A percentile compares a stretch with the other conserved stretches of the same genome.
Evolutionary conservation across 2,797 vertebrate species (phyloP).

Genomic region (Helarctos malayanus): DNA sequence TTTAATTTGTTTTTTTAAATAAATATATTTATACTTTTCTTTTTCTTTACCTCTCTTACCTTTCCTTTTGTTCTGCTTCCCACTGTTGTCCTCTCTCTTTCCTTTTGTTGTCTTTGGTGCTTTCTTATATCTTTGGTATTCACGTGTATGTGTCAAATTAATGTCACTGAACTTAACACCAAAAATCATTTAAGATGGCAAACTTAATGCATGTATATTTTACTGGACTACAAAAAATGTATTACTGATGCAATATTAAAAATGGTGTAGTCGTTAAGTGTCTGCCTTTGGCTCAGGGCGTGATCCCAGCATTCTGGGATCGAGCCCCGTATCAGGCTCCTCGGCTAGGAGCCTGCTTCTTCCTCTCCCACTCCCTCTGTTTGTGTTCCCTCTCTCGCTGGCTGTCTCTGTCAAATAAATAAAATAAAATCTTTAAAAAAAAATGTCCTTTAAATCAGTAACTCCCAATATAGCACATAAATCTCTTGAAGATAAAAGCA

Average conservation of each 20-base stretch:
- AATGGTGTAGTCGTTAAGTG: not conserved
- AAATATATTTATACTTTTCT: not conserved
- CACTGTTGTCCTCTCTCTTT: not conserved
- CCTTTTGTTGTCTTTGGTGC: not conserved
- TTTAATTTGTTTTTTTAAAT: not conserved
- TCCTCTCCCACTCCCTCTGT: no score
- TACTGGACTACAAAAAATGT: not conserved
- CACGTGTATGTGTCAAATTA: not conserved
- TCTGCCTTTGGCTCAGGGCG: no score
- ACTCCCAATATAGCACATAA: not conserved
- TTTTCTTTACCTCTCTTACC: not conserved
- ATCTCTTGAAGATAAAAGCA: not conserved
- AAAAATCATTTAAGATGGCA: not conserved
- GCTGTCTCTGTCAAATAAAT: no score
- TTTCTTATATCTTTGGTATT: not conserved
- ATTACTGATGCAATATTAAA: not conserved
- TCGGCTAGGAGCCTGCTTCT: no score
- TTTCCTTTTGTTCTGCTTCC: not conserved
- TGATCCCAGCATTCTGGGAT: no score
- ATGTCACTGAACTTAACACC: not conserved
- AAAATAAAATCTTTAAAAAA: no score
- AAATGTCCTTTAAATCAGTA: not conserved
- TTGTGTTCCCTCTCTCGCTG: no score
- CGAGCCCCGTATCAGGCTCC: no score
- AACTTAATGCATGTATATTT: not conserved